These are phyloP conservation scores for Calliscelio sp. DNA, from an alignment of 2,888 invertebrate genomes.

Conservation along the genomic window DNA sequence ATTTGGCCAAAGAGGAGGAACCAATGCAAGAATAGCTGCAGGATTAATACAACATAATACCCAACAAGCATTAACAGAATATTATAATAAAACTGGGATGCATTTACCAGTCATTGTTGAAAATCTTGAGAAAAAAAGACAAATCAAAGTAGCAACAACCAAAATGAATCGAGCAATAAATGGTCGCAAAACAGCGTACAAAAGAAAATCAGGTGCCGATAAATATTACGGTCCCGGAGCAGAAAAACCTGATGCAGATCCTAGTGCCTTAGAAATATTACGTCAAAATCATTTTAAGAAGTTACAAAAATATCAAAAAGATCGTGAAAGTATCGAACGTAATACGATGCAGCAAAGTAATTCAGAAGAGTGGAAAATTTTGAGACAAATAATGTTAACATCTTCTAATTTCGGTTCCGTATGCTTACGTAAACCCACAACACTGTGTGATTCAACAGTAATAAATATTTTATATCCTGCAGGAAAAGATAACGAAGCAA, in stretches of 20 bases:
- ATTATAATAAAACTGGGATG: neutral
- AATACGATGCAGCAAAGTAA: slow-evolving; percentile 53
- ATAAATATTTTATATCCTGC: slow-evolving; percentile 63
- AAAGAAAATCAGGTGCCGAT: neutral
- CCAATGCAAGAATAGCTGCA: neutral
- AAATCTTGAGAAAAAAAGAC: neutral
- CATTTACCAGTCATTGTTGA: neutral
- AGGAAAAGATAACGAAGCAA: neutral
- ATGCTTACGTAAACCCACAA: slow-evolving; percentile 47
- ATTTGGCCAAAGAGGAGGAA: neutral
- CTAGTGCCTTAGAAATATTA: slow-evolving; percentile 2
- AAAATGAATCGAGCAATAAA: neutral
- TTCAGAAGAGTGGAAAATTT: slow-evolving; percentile 53
- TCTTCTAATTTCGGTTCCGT: slow-evolving; percentile 62
- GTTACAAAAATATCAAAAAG: neutral
- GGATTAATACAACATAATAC: slow-evolving; percentile 10
- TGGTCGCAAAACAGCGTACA: neutral
- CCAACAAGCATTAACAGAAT: neutral
- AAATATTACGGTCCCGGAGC: neutral
- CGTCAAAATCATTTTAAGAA: slow-evolving; percentile 16
- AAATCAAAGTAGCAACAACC: neutral
- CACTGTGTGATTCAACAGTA: slow-evolving; percentile 51
- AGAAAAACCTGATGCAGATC: slow-evolving; percentile 26
- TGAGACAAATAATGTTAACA: slow-evolving; percentile 52
- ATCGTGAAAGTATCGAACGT: slow-evolving; percentile 26